Conservation (phyloP, 1,140 invertebrate species). For the Nixonia krombeini region DNA sequence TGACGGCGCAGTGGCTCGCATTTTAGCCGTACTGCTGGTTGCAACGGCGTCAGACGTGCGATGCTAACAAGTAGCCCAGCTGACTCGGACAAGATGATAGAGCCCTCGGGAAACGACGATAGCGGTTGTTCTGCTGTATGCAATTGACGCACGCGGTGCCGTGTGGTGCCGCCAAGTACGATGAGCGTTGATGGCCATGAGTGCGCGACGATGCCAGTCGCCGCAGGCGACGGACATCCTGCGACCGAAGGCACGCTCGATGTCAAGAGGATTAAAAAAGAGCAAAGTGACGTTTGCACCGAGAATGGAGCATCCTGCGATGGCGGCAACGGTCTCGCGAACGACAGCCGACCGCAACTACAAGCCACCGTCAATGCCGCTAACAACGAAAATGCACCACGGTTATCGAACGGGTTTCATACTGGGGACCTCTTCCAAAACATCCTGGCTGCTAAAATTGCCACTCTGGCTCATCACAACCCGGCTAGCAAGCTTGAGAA, state of each 20-base stretch:
- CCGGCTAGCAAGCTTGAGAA: conserved; percentile 64
- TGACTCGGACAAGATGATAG: conserved; percentile 59
- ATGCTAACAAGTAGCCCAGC: conserved; percentile 38
- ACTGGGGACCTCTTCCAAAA: conserved; percentile 59
- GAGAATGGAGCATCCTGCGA: conserved; percentile 33
- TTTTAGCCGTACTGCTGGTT: conserved; percentile 26
- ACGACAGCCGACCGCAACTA: conserved; percentile 10
- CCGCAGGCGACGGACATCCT: conserved; percentile 36
- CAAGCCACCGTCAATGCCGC: conserved; percentile 1
- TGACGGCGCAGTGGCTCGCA: conserved; percentile 17
- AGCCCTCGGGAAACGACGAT: conserved; percentile 18
- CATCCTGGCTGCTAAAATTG: conserved; percentile 60
- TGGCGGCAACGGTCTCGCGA: conserved; percentile 3
- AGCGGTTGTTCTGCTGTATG: not conserved
- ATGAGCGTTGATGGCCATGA: conserved; percentile 52
- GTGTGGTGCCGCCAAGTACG: too few relatives aligned
- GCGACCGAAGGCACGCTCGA: conserved; percentile 48
- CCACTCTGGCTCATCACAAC: conserved; percentile 52
- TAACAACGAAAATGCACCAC: conserved; percentile 2
- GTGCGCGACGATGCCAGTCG: conserved; percentile 7
- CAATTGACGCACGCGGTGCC: conserved; percentile 1
- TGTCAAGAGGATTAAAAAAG: conserved; percentile 59
- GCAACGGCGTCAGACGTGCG: conserved; percentile 8
- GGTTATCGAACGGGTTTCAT: conserved; percentile 60
- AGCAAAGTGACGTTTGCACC: conserved; percentile 47